Evolutionary conservation across 2,797 vertebrate species (phyloP), one percentile per base, ranked within the genome.

Genomic region (Lutjanus argentimaculatus): DNA sequence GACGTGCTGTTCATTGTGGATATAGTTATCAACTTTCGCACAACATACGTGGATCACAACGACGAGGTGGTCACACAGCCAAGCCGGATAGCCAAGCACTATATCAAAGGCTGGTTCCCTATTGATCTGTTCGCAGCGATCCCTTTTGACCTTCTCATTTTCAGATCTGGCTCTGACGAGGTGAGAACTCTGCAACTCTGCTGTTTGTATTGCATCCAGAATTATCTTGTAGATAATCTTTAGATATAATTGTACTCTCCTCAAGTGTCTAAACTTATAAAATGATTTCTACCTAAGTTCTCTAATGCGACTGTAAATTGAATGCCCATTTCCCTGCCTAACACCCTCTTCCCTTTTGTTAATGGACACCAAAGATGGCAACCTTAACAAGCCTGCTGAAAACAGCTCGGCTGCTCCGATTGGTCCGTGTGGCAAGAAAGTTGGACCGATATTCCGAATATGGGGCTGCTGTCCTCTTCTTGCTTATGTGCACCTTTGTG

Each of bases 401-500:
- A 96, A 99, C 99, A 0, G 99, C 99, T 0, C 95, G 99, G 12
- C 83, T 99, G 77, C 94, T 99, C 63, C 96, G 98, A 48, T 85
- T 99, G 95, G 98, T 99, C 67, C 97, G 98, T 0, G 98, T 99
- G 83, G 98, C 99, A 0, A 95, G 98, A 82, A 99, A 99, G 88
- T 93, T 99, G 86, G 99, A 99, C 89, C 96, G 97, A 14, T 99
- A 99, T 86, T 99, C 99, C 0, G 98, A 99, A 70, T 99, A 99
- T 0, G 98, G 99, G 0, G 97, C 98, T 0, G 98, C 97, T 0
- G 98, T 99, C 59, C 97, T 99, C 69, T 98, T 99, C 90, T 92
- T 99, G 85, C 98, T 99, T 63, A 99, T 99, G 99, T 99, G 98
- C 92, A 99, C 98, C 45, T 99, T 99, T 1, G 97, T 97, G 4